phyloP scores from a whole-genome alignment of 2,888 invertebrate genomes.

The Drosophila cracens region DNA sequence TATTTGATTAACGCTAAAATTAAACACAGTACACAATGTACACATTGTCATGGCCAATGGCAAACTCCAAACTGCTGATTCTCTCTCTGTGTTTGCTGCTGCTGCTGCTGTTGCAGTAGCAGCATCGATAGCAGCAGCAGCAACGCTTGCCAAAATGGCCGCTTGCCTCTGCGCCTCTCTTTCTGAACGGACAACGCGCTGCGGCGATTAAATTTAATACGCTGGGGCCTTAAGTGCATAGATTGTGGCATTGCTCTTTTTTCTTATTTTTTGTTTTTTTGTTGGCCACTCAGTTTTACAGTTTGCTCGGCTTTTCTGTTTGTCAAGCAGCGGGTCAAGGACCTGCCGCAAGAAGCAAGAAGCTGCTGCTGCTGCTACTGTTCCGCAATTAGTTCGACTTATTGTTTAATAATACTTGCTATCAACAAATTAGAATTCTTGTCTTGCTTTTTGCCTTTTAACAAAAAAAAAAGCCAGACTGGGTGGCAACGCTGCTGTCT shows the following conservation, averaged over 20 bases:
- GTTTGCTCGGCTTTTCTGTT: slow-evolving; percentile 14
- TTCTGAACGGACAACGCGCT: slow-evolving; percentile 36
- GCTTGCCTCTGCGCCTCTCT: slow-evolving; percentile 67
- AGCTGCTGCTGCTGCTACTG: slow-evolving; percentile 6
- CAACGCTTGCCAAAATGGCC: slow-evolving; percentile 82
- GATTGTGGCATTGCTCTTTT: slow-evolving; percentile 44
- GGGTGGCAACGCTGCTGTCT: slow-evolving; percentile 24
- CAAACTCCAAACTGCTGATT: slow-evolving; percentile 41
- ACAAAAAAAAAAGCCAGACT: not conserved
- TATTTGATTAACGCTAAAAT: slow-evolving; percentile 36
- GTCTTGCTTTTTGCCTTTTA: not conserved
- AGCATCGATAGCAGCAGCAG: slow-evolving; percentile 25
- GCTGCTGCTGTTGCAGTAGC: slow-evolving; percentile 25
- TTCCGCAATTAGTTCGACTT: not conserved
- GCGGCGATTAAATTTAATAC: slow-evolving; percentile 62
- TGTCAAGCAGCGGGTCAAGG: slow-evolving; percentile 58
- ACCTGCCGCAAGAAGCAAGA: slow-evolving; percentile 36
- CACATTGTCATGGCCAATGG: slow-evolving; percentile 54
- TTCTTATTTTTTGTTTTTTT: slow-evolving; percentile 3
- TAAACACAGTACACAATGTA: slow-evolving; percentile 31
- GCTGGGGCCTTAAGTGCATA: slow-evolving; percentile 47
- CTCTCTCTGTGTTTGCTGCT: slow-evolving; percentile 13
- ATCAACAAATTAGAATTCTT: not conserved
- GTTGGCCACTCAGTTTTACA: slow-evolving; percentile 23
- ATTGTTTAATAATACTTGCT: not conserved